phyloP scores from a whole-genome alignment of 1,140 invertebrate genomes.

The Vanessa tameamea region DNA sequence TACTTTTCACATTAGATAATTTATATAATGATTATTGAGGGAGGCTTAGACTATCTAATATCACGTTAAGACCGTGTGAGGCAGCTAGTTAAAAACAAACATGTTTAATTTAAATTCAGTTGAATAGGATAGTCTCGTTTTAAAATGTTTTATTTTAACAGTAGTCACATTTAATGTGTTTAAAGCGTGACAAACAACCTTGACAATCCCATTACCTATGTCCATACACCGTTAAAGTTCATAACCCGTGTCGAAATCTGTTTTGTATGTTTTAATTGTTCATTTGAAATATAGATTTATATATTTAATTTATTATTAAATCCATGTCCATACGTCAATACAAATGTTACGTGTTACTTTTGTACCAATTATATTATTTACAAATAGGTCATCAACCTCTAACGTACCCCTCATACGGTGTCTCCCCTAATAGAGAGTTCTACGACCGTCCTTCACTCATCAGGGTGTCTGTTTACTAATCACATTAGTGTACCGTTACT shows the following conservation, averaged over 20 bases:
- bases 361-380: neutral
- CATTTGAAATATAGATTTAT: neutral
- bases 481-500: slow-evolving; percentile 19
- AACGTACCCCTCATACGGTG: neutral
- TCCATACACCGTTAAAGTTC: slow-evolving; percentile 19
- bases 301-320: neutral
- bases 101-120: neutral
- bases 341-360: neutral
- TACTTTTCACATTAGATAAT: no score
- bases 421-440: slow-evolving; percentile 13
- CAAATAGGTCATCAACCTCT: neutral
- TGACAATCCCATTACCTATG: slow-evolving; percentile 16
- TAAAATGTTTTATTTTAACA: neutral
- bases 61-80: no score
- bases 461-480: slow-evolving; percentile 26
- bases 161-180: slow-evolving; percentile 4
- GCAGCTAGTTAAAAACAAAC: no score
- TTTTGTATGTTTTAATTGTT: neutral
- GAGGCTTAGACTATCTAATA: no score
- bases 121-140: neutral
- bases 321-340: no score
- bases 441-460: slow-evolving; percentile 28
- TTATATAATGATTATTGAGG: no score
- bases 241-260: neutral
- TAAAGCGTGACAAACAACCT: slow-evolving; percentile 11